These are phyloP conservation scores for Eupithecia insigniata DNA, from an alignment of 2,888 invertebrate genomes.

Conservation along the genomic window DNA sequence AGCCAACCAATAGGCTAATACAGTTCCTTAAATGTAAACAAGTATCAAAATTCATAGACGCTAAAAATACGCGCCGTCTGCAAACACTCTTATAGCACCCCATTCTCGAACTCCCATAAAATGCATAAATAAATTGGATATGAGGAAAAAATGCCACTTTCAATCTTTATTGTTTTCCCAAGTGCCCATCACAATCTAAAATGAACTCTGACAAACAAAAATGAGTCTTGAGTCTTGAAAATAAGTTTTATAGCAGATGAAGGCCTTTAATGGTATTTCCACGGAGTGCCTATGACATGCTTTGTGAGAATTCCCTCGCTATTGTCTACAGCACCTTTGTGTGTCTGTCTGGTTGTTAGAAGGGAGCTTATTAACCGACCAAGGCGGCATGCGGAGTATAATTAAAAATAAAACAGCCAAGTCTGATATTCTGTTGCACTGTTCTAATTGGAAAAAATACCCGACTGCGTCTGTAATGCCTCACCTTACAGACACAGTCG, in stretches of 20 bases:
- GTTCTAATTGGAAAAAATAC: neutral
- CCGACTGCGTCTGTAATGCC: no score
- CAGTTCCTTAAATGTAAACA: neutral
- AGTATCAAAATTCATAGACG: constrained; percentile 13
- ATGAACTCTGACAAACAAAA: constrained; percentile 34
- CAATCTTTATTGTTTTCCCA: constrained; percentile 60
- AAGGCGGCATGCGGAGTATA: constrained; percentile 54
- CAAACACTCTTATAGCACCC: constrained; percentile 29
- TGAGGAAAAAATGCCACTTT: constrained; percentile 51
- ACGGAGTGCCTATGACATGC: constrained; percentile 61
- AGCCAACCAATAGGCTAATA: no score
- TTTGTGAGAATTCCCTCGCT: constrained; percentile 58
- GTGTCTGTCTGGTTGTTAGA: constrained; percentile 53
- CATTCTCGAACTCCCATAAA: constrained; percentile 56
- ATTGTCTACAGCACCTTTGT: constrained; percentile 63
- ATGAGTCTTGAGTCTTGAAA: constrained; percentile 33
- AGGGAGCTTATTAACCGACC: constrained; percentile 57
- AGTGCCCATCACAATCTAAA: constrained; percentile 8
- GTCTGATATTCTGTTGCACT: constrained; percentile 10
- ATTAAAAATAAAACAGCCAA: constrained; percentile 56
- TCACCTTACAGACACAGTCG: no score
- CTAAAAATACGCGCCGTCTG: constrained; percentile 17
- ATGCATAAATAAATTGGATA: constrained; percentile 60
- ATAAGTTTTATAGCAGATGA: constrained; percentile 41
- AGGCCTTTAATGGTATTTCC: constrained; percentile 27